A percentile compares a stretch with the other conserved stretches of the same genome.
Evolutionary conservation across 2,888 invertebrate species (phyloP).

Genomic region (Deilephila porcellus): DNA sequence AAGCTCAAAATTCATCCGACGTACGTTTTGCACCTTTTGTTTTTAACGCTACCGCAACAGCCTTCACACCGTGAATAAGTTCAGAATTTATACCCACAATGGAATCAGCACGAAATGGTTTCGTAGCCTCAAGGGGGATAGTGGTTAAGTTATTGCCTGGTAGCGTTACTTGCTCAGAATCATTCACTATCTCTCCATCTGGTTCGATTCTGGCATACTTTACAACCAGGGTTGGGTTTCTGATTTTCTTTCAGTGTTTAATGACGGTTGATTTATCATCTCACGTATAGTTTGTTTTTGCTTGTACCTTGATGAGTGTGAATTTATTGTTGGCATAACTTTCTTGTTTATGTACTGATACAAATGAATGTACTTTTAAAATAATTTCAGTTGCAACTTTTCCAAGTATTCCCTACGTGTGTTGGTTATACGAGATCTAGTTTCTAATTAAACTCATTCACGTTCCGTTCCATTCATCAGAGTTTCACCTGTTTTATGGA

Average conservation of each 20-base stretch:
- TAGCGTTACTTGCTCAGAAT: constrained; percentile 68
- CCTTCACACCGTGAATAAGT: constrained; percentile 60
- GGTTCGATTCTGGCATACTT: constrained; percentile 67
- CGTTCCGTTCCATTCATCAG: constrained; percentile 14
- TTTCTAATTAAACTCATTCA: constrained; percentile 26
- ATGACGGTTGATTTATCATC: constrained; percentile 68
- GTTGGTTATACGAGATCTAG: constrained; percentile 9
- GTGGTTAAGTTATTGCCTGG: constrained; percentile 66
- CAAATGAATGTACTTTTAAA: constrained; percentile 10
- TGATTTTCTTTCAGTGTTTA: constrained; percentile 61
- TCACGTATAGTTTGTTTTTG: constrained; percentile 52
- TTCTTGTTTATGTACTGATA: constrained; percentile 5
- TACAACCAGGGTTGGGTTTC: constrained; percentile 65
- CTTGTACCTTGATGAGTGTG: constrained; percentile 44
- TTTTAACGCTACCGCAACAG: constrained; percentile 55
- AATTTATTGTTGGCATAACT: constrained; percentile 40
- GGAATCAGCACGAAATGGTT: constrained; percentile 68
- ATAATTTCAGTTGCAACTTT: constrained; percentile 17
- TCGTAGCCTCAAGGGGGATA: constrained; percentile 64
- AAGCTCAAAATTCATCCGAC: constrained; percentile 54
- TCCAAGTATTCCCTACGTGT: background rate
- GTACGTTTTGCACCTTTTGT: constrained; percentile 52
- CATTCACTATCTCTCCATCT: constrained; percentile 76
- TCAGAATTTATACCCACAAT: constrained; percentile 69
- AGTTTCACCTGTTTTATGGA: constrained; percentile 7